Evolutionary conservation across 2,113 vertebrate species (phyloP).

Genomic region (Todiramphus chloris): DNA sequence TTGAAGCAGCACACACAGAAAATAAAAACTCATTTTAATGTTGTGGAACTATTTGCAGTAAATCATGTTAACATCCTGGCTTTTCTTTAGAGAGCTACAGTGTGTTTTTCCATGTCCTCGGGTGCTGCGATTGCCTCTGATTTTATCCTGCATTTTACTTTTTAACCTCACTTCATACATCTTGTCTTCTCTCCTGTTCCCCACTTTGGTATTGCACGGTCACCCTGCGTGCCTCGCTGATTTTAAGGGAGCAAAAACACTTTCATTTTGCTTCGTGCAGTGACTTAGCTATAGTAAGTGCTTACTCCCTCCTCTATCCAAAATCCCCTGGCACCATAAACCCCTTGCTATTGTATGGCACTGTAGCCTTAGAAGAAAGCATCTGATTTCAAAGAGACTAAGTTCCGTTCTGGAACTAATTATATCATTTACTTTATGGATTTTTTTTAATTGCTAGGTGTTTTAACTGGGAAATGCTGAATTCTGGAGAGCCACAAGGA

Average conservation of each 20-base stretch:
- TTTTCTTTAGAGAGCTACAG: conserved; percentile 51
- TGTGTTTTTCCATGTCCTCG: conserved; percentile 18
- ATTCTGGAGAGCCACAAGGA: conserved; percentile 70
- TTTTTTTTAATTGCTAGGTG: conserved; percentile 78
- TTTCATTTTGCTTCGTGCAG: conserved; percentile 29
- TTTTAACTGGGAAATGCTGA: conserved; percentile 74
- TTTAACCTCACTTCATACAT: not conserved
- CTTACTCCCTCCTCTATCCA: conserved; percentile 16
- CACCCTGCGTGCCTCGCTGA: not conserved
- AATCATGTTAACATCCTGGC: conserved; percentile 82
- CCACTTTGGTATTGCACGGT: not conserved
- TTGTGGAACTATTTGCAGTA: conserved; percentile 81
- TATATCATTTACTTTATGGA: conserved; percentile 80
- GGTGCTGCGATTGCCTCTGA: not conserved
- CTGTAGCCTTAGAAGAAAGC: conserved; percentile 65
- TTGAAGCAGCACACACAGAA: conserved; percentile 83
- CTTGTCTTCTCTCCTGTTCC: not conserved
- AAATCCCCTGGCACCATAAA: conserved; percentile 70
- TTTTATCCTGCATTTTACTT: not conserved
- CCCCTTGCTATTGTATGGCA: conserved; percentile 55
- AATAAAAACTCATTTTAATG: conserved; percentile 84
- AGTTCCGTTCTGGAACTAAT: conserved; percentile 78
- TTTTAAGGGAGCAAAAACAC: not conserved
- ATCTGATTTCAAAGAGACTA: conserved; percentile 79
- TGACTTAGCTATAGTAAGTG: conserved; percentile 24